A percentile compares a stretch with the other conserved stretches of the same genome.
Conservation (phyloP, 37 sponge, comb jelly and placozoan genomes). For the Amphimedon queenslandica region DNA sequence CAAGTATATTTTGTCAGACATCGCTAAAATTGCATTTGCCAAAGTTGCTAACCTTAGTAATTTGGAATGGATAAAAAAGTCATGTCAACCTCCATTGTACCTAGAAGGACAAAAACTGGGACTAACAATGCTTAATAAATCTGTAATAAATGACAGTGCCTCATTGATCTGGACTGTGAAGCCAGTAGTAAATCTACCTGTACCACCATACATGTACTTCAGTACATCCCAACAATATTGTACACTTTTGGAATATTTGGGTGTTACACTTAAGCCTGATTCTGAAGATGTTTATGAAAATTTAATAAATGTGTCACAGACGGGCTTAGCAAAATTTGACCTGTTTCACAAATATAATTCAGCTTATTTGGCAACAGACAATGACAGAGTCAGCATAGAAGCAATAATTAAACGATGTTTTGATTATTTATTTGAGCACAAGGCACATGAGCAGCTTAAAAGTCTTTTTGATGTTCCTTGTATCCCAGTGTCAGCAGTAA, state of each 20-base stretch:
- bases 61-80: not conserved
- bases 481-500: constrained; percentile 24
- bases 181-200: too few species aligned
- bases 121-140: too few species aligned
- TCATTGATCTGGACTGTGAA: too few species aligned
- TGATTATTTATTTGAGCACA: constrained; percentile 1
- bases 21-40: not conserved
- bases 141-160: constrained; percentile 17
- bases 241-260: not conserved
- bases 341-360: constrained; percentile 24
- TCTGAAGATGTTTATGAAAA: constrained; percentile 33
- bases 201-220: too few species aligned
- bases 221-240: too few species aligned
- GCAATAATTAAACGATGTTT: constrained; percentile 11
- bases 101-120: constrained; percentile 32
- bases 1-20: not conserved
- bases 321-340: not conserved
- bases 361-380: not conserved
- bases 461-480: constrained; percentile 9
- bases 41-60: not conserved
- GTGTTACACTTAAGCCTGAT: not conserved
- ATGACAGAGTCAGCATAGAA: not conserved
- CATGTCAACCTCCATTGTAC: too few species aligned
- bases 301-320: constrained; percentile 14
- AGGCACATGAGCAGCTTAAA: not conserved